Evolutionary conservation across 2,888 invertebrate species (phyloP), one percentile per base, ranked within the genome.

Genomic region (Galerucella calmariensis): DNA sequence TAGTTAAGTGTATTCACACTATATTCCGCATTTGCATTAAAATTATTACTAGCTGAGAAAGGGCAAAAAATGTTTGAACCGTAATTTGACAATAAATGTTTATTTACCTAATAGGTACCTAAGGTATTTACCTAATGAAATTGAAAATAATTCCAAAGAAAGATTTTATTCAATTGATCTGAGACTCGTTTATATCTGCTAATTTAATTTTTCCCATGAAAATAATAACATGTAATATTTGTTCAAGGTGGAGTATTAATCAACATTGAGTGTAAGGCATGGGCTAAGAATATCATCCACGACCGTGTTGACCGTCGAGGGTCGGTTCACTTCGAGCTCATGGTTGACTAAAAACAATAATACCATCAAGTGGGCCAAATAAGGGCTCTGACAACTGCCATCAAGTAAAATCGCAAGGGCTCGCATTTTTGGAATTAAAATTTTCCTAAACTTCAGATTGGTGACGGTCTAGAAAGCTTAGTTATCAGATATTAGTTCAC

Each of bases 231-330:
- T n/a, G 0, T 9, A 24, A 59, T 35, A 44, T 2, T 65, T 71
- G 78, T 88, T 87, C 11, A 89, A 94, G 95, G 92, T 88, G 95
- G 95, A 77, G 94, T 96, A 62, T 90, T 96, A 83, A 95, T 97
- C 90, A 96, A 96, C 90, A 94, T 97, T 88, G 96, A 96, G 89
- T 96, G 96, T 90, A 95, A 95, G 90, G 95, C 96, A 84, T 96
- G 96, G 96, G 96, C 96, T 83, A 92, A 92, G 88, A 96, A 96
- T 89, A 95, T 96, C 85, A 86, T 90, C 81, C 96, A 97, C 88
- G 94, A 97, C 89, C 93, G 95, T 86, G 92, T 92, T 88, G 95
- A 97, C 87, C 92, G 95, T 88, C 93, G 95, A 87, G 97, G 97
- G 84, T 95, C 95, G 83, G 96, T 97, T 84, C 97, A 97, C 90